Base-by-base conservation (phyloP, 1,140 invertebrate genomes). In the Bombus sylvicola region DNA sequence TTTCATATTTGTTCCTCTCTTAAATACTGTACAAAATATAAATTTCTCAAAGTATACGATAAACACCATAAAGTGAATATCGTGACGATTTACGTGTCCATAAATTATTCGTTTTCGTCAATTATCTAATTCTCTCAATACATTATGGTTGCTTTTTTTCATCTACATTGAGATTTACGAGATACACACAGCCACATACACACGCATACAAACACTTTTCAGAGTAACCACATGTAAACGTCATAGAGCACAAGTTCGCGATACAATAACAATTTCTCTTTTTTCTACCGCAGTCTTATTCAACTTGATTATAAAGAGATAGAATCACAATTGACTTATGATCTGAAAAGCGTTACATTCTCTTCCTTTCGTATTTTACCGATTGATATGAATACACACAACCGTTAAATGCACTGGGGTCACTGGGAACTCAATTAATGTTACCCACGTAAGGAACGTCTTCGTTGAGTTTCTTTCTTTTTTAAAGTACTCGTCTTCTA, bases 1-100 rank as follows among this genome's bases (percentile, higher is more conserved):
- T 80, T 85, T 47, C 68, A 43, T 64, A 64, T 59, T 9, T 57
- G 53, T 62, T 79, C 43, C 53, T 84, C 31, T 77, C 53, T 79
- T 72, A 79, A 72, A 84, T 84, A 84, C 83, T 84, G 83, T 84
- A 84, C 76, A 84, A 84, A 84, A 79, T 84, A 84, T 53, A 47
- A 79, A 57, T 84, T 69, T 59, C 12, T 43, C 10, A 72, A 72
- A 62, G 53, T 31, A 34, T 22, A n/a, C 25, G 15, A 66, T 2
- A 37, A 31, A n/a, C 43, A 43, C 22, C 1, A 68, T 10, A 9
- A 9, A n/a, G 22, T 47, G 41, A 12, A 37, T 37, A 76, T 28
- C 28, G 37, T 31, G 59, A 8, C 28, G 25, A 31, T 68, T 10
- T 39, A 28, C 31, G 34, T 75, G 47, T 41, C 1, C 1, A 43